A percentile compares a stretch with the other conserved stretches of the same genome.
These are phyloP conservation scores for Nephila pilipes DNA, from an alignment of 1,140 invertebrate species.

Conservation along the genomic window DNA sequence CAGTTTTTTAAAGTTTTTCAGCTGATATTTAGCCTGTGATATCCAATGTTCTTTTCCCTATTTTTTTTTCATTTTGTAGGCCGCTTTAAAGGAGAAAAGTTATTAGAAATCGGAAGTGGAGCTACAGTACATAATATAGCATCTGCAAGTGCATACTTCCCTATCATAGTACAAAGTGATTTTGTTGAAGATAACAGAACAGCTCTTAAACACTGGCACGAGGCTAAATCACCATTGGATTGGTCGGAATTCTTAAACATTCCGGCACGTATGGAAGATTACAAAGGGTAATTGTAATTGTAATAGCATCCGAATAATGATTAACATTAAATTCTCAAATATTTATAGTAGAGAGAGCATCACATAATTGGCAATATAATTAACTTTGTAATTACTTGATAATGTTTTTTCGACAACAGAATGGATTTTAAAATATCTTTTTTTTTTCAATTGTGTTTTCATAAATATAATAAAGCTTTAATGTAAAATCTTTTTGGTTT, in stretches of 20 bases:
- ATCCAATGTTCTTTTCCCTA: neutral
- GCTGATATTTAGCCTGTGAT: too few relatives aligned
- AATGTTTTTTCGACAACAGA: too few relatives aligned
- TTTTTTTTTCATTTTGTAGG: neutral
- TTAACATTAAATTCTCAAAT: too few relatives aligned
- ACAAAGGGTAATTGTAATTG: neutral
- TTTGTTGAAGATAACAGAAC: constrained; percentile 32
- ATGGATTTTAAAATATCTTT: too few relatives aligned
- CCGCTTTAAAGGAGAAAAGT: constrained; percentile 11
- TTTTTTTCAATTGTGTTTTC: too few relatives aligned
- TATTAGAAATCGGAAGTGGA: constrained; percentile 63
- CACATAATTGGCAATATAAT: too few relatives aligned
- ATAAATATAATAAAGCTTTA: too few relatives aligned
- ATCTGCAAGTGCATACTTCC: constrained; percentile 21
- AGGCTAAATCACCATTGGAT: neutral
- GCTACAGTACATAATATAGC: constrained; percentile 67
- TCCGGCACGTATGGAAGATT: neutral
- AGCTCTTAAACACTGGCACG: constrained; percentile 37
- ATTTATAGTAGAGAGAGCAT: too few relatives aligned
- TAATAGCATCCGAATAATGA: too few relatives aligned
- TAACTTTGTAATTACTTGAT: too few relatives aligned
- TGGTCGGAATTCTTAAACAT: constrained; percentile 41
- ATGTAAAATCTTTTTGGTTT: too few relatives aligned
- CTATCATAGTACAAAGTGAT: constrained; percentile 48
- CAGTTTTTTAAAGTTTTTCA: too few relatives aligned